Evolutionary conservation across 2,888 invertebrate species (phyloP), one percentile per base, ranked within the genome.

Genomic region (Linyphia triangularis): DNA sequence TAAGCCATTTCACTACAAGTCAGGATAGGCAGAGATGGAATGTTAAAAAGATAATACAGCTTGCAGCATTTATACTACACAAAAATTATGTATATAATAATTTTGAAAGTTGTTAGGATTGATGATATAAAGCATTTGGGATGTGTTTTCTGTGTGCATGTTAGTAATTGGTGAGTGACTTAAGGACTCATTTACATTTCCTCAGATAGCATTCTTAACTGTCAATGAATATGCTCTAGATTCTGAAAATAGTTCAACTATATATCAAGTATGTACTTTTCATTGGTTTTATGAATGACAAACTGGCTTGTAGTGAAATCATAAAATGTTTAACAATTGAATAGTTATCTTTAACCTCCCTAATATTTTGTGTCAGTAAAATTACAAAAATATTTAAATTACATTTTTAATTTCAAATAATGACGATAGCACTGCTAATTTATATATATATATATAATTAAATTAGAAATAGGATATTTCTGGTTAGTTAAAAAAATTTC

Each of bases 81-180:
- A 43, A 40, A 22, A 40, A 24, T 40, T 63, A 30, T 77, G 77
- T 37, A 40, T 24, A 16, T 40, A 63, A 26, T 33, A 33, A 30
- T 67, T 67, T 51, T 75, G 9, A 57, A 61, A 33, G 59, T 13
- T 51, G 51, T 75, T 57, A 40, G 33, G 22, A n/a, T 77, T 40
- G 37, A 33, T 22, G 43, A 22, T 24, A 26, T 70, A 10, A 24
- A 3, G 40, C 33, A 63, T 77, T 33, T 24, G 61, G 43, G 16
- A 70, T 22, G 13, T 63, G n/a, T 24, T 63, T 61, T 6, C 19
- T 59, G 19, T 59, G 28, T 33, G 33, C 33, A 22, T 57, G 0
- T 30, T 33, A 73, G 22, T 30, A 7, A 72, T n/a, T 51, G 72
- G 51, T 26, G 51, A 72, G 26, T 72, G 59, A 73, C n/a, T 30